Conservation (phyloP, 1,140 invertebrate species). For the Holcopasites calliopsidis region DNA sequence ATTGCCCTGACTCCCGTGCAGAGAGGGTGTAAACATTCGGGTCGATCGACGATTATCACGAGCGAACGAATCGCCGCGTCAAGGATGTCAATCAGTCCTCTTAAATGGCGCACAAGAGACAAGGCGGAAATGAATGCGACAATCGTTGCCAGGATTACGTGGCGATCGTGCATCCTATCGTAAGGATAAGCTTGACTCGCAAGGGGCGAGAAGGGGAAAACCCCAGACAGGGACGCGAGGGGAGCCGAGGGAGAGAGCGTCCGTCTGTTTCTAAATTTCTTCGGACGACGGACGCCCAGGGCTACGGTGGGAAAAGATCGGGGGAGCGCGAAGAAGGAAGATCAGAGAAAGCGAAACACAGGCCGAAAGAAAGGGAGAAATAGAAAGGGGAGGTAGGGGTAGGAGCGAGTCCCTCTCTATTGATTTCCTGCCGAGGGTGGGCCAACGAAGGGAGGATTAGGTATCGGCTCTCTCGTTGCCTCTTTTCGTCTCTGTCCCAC, state of each 20-base stretch:
- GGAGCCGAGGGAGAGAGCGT: conserved; percentile 11
- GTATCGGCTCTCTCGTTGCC: conserved; percentile 59
- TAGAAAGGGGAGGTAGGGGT: conserved; percentile 15
- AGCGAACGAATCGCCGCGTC: background rate
- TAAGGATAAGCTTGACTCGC: background rate
- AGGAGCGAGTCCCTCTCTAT: conserved; percentile 68
- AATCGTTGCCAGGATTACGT: conserved; percentile 4
- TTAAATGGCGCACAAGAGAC: background rate
- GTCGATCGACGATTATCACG: background rate
- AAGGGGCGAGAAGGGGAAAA: background rate
- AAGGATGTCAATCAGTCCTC: background rate
- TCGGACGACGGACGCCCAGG: background rate
- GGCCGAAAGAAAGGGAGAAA: conserved; percentile 27
- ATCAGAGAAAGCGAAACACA: conserved; percentile 25
- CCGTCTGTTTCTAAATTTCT: conserved; percentile 22
- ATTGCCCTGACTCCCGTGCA: conserved; percentile 5
- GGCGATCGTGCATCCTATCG: background rate
- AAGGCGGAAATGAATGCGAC: background rate
- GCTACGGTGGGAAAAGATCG: background rate
- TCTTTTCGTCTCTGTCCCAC: conserved; percentile 9
- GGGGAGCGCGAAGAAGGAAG: conserved; percentile 22
- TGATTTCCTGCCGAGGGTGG: conserved; percentile 73
- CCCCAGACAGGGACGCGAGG: too few species aligned
- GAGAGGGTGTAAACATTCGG: background rate
- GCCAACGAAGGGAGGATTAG: conserved; percentile 69